Evolutionary conservation across 2,113 vertebrate species (phyloP).

Genomic region (Oceanites oceanicus): DNA sequence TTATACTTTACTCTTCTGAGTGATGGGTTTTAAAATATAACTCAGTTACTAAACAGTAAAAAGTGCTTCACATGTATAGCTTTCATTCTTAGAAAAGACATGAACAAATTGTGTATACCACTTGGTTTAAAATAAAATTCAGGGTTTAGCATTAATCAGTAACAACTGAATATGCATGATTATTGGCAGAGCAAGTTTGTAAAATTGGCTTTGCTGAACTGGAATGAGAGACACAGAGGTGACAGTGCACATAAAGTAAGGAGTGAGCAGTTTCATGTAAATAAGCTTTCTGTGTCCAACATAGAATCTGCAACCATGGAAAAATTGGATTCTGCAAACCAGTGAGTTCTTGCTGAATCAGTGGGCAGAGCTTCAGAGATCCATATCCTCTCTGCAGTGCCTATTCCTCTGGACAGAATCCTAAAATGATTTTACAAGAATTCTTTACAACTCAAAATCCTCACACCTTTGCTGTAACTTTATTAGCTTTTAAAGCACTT

Average conservation of each 20-base stretch:
- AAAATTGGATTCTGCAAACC: constrained; percentile 54
- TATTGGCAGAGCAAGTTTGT: constrained; percentile 32
- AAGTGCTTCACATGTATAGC: neutral
- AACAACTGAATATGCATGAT: constrained; percentile 41
- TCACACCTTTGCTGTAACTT: constrained; percentile 20
- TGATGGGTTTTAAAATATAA: constrained; percentile 8
- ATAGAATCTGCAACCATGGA: constrained; percentile 6
- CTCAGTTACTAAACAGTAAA: constrained; percentile 6
- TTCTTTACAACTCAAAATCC: constrained; percentile 11
- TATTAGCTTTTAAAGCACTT: constrained; percentile 44
- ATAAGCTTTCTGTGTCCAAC: constrained; percentile 28
- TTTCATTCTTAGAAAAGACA: constrained; percentile 9
- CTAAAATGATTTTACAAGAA: constrained; percentile 35
- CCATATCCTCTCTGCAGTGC: neutral
- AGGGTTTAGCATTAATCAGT: constrained; percentile 44
- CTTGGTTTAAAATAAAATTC: constrained; percentile 19
- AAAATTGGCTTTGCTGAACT: constrained; percentile 41
- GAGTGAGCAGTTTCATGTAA: constrained; percentile 54
- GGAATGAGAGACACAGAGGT: constrained; percentile 26
- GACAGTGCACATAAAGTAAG: constrained; percentile 29
- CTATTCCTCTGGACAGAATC: constrained; percentile 20
- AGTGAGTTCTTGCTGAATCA: constrained; percentile 44
- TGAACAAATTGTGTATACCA: neutral
- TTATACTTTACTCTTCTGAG: constrained; percentile 24
- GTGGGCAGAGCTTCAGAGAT: constrained; percentile 28